Evolutionary conservation across 2,888 invertebrate genomes (phyloP), one percentile per base, ranked within the genome.

Genomic region (Agrochola circellaris): DNA sequence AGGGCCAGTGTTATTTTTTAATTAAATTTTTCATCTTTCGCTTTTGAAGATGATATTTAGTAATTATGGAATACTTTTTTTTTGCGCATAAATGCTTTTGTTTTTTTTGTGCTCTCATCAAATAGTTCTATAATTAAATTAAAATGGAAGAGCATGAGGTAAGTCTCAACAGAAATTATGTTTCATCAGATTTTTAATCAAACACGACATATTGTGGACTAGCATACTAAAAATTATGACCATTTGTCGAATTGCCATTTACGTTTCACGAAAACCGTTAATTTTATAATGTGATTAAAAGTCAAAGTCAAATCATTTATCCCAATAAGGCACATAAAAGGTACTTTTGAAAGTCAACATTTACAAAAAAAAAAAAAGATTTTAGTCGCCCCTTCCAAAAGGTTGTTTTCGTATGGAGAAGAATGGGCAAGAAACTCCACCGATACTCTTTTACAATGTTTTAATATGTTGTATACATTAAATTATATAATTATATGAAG

Each of bases 21-120:
- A 92, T 92, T 91, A 92, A 91, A 90, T 90, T 92, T 90, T 90
- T 90, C 89, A 90, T 91, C 88, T 91, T 89, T 91, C 84, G 87
- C 89, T 87, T 89, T 87, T 85, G 82, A 88, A 89, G 90, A 79
- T 85, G 88, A 90, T 90, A 91, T 91, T 91, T 86, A 84, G 82
- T 87, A 87, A 91, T 90, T 90, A 88, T 84, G 85, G 81, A 87
- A 89, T 89, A 90, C 88, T 89, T 90, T 90, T 84, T 79, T 88
- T 45, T 83, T 78, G 51, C 48, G n/a, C 48, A 23, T 45, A 76
- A 78, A 81, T 70, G 61, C 66, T 75, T 84, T 84, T 87, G 75
- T 84, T 74, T 38, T 54, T 66, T 73, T 54, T 81, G 26, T 64
- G 54, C n/a, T 70, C 54, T 77, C 73, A 48, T 73, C 56, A 85